phyloP scores from a whole-genome alignment of 2,113 vertebrate genomes.

The Nerophis ophidion region DNA sequence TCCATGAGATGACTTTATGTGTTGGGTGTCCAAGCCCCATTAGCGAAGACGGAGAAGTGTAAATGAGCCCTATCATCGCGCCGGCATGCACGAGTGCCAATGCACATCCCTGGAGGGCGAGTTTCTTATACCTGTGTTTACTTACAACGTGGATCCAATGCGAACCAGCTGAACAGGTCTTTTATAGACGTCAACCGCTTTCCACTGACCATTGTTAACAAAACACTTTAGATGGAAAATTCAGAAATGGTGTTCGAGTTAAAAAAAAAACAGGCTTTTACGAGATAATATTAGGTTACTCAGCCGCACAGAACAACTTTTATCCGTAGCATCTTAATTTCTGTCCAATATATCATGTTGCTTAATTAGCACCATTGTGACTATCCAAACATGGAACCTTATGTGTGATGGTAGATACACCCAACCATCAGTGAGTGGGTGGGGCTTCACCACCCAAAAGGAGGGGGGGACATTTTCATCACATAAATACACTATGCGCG shows the following conservation, averaged over 20 bases:
- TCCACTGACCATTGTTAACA: not conserved
- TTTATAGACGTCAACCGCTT: slow-evolving; percentile 21
- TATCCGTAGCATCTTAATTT: too few species aligned
- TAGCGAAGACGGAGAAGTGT: not conserved
- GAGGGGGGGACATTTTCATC: slow-evolving; percentile 15
- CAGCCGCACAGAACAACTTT: too few species aligned
- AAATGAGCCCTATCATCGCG: slow-evolving; percentile 28
- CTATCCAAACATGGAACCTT: too few species aligned
- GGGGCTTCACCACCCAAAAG: slow-evolving; percentile 38
- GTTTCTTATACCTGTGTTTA: slow-evolving; percentile 10
- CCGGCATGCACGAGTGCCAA: slow-evolving; percentile 4
- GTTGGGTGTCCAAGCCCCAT: not conserved
- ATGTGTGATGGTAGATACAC: slow-evolving; percentile 6
- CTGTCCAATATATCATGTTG: too few species aligned
- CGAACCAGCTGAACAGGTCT: slow-evolving; percentile 11
- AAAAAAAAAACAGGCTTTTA: not conserved
- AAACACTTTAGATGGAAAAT: slow-evolving; percentile 12
- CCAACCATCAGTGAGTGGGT: slow-evolving; percentile 25
- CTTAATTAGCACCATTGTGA: too few species aligned
- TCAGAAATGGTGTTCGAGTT: not conserved
- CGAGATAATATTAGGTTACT: too few species aligned
- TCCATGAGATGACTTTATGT: not conserved
- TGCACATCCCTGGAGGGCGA: slow-evolving; percentile 6
- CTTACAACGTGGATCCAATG: slow-evolving; percentile 10
- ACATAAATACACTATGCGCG: slow-evolving; percentile 34